phyloP scores from a whole-genome alignment of 2,888 invertebrate genomes.

The Hermodice carunculata region DNA sequence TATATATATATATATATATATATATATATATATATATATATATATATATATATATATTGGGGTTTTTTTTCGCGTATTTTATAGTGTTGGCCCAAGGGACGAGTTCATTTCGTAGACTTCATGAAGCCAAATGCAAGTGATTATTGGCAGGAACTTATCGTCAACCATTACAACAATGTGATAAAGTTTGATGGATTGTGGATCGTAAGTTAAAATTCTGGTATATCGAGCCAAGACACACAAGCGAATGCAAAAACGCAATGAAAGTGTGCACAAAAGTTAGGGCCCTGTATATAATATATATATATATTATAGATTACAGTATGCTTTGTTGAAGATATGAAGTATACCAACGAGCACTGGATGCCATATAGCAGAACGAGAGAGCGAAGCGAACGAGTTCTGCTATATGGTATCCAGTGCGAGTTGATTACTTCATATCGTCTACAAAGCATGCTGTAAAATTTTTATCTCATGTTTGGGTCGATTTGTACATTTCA shows the following conservation, averaged over 20 bases:
- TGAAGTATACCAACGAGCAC: no score
- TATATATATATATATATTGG: neutral
- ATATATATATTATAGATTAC: no score
- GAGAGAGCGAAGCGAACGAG: no score
- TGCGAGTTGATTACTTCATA: no score
- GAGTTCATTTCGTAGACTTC: slow-evolving; percentile 62
- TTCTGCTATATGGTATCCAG: no score
- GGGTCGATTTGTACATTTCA: no score
- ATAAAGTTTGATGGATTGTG: slow-evolving; percentile 65
- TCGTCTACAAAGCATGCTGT: no score
- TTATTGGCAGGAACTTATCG: slow-evolving; percentile 59
- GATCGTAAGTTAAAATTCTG: slow-evolving; percentile 54
- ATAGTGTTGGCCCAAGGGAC: slow-evolving; percentile 58
- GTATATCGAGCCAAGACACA: neutral
- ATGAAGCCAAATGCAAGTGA: slow-evolving; percentile 50
- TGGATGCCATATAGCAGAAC: no score
- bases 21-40: neutral
- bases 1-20: no score
- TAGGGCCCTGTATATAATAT: neutral
- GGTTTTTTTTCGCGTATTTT: neutral
- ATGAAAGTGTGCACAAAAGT: neutral
- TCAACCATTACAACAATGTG: slow-evolving; percentile 38
- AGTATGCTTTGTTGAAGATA: no score
- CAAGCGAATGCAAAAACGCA: neutral
- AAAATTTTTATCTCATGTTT: no score